Evolutionary conservation across 2,888 invertebrate genomes (phyloP).

Genomic region (Cynaeus angustus): DNA sequence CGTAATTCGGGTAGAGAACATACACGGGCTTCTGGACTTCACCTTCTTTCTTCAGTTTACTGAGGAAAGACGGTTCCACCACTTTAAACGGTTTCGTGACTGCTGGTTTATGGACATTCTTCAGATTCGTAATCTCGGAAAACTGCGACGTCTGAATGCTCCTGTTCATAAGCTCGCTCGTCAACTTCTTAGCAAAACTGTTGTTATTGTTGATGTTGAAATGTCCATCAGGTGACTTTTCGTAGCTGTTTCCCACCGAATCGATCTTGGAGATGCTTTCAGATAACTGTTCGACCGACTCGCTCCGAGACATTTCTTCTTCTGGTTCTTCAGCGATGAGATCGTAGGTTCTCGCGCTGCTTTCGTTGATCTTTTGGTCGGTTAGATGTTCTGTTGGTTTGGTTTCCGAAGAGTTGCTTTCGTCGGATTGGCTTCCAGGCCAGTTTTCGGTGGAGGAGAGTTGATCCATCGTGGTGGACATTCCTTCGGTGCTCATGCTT

Average conservation of each 20-base stretch:
- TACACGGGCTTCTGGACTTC: slow-evolving; percentile 84
- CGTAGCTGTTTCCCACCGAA: slow-evolving; percentile 57
- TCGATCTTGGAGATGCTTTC: slow-evolving; percentile 71
- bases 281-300: slow-evolving; percentile 72
- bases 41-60: slow-evolving; percentile 75
- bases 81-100: slow-evolving; percentile 74
- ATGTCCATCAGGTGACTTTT: slow-evolving; percentile 37
- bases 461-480: slow-evolving; percentile 82
- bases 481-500: slow-evolving; percentile 84
- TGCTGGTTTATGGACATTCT: slow-evolving; percentile 61
- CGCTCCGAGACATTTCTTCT: slow-evolving; percentile 73
- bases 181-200: slow-evolving; percentile 55
- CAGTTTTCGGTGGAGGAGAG: slow-evolving; percentile 84
- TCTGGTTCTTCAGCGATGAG: slow-evolving; percentile 75
- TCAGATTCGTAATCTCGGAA: slow-evolving; percentile 66
- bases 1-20: slow-evolving; percentile 93
- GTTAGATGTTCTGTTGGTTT: slow-evolving; percentile 65
- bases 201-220: slow-evolving; percentile 73
- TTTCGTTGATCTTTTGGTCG: slow-evolving; percentile 69
- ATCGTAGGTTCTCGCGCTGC: slow-evolving; percentile 68
- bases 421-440: slow-evolving; percentile 79
- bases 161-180: slow-evolving; percentile 77
- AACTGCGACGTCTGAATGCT: slow-evolving; percentile 84
- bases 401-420: slow-evolving; percentile 76
- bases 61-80: slow-evolving; percentile 81